Conservation (phyloP, 1,140 invertebrate species). For the Orussus abietinus region DNA sequence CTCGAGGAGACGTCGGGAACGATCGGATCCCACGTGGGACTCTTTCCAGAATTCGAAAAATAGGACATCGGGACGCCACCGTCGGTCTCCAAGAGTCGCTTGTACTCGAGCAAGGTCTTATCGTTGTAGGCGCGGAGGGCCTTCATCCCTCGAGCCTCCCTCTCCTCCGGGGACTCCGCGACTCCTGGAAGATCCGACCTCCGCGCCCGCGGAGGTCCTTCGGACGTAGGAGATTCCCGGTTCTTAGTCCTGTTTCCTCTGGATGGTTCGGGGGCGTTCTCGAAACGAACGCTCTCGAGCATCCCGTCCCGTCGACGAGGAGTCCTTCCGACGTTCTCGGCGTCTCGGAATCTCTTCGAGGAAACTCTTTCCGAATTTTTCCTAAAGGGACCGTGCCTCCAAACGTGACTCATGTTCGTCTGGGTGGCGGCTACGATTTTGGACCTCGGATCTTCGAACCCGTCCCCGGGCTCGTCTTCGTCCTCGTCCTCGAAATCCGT, state of each 20-base stretch:
- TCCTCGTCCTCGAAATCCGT: no score
- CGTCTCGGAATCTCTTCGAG: background rate
- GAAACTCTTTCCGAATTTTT: background rate
- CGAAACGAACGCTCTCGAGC: no score
- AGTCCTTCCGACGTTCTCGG: no score
- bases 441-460: no score
- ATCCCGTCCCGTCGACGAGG: no score
- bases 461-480: no score
- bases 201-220: slow-evolving; percentile 1
- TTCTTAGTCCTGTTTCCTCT: background rate
- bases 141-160: slow-evolving; percentile 15
- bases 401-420: no score
- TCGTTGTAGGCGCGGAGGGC: slow-evolving; percentile 22
- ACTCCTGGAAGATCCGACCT: background rate
- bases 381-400: no score
- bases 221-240: background rate
- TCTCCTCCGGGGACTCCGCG: slow-evolving; percentile 5
- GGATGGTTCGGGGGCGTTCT: background rate
- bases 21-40: background rate
- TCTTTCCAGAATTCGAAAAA: slow-evolving; percentile 3
- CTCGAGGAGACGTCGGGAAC: slow-evolving; percentile 1
- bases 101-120: slow-evolving; percentile 18
- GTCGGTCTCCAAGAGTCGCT: slow-evolving; percentile 4
- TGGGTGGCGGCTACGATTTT: no score
- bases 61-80: background rate